A percentile compares a stretch with the other conserved stretches of the same genome.
Conservation (phyloP, 2,888 invertebrate genomes). For the Clostera curtula region DNA sequence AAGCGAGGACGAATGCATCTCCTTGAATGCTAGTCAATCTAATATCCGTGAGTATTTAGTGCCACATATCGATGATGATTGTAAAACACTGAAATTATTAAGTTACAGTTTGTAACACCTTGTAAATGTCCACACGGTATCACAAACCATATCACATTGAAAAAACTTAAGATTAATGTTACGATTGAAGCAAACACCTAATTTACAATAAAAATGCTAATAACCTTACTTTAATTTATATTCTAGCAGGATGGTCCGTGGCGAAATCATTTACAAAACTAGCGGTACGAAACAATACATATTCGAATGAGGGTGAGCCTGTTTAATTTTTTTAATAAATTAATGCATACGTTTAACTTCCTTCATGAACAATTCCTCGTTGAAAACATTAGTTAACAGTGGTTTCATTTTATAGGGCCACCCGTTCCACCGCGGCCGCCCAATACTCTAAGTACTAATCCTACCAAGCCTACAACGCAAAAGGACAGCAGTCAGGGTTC, state of each 20-base stretch:
- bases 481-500: constrained; percentile 40
- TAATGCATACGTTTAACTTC: not conserved
- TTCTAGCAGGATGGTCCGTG: constrained; percentile 49
- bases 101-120: no score
- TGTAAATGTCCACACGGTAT: no score
- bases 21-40: constrained; percentile 52
- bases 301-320: constrained; percentile 39
- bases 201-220: no score
- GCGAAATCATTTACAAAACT: constrained; percentile 53
- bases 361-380: not conserved
- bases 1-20: constrained; percentile 59
- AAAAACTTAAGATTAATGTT: no score
- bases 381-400: not conserved
- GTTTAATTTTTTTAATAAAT: constrained; percentile 3
- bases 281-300: constrained; percentile 26
- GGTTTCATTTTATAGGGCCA: constrained; percentile 42
- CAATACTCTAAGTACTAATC: constrained; percentile 79
- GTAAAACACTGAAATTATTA: no score
- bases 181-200: no score
- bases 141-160: no score
- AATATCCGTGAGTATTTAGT: constrained; percentile 43
- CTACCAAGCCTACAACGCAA: constrained; percentile 24
- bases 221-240: constrained; percentile 2
- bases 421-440: constrained; percentile 84
- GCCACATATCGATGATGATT: not conserved